Evolutionary conservation across 2,888 invertebrate species (phyloP).

Genomic region (Acrocyrtus sp.): DNA sequence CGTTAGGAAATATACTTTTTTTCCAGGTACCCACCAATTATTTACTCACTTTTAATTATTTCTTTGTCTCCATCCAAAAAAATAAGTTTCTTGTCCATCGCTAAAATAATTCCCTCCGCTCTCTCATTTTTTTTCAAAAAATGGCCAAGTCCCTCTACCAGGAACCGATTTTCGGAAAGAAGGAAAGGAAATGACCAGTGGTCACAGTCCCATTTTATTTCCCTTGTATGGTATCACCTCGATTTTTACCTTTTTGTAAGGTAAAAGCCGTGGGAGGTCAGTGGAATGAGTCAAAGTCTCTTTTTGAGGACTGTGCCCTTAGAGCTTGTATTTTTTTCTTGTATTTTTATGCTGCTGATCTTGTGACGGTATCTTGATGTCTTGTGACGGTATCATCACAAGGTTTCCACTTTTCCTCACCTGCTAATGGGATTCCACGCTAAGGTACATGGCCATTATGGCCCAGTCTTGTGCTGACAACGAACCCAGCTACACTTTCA

Average conservation of each 20-base stretch:
- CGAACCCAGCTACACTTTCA: no score
- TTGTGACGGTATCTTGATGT: no score
- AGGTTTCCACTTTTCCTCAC: constrained; percentile 49
- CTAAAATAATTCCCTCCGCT: no score
- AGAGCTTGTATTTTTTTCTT: constrained; percentile 24
- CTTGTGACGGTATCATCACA: constrained; percentile 51
- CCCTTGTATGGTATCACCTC: constrained; percentile 28
- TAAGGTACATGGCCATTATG: constrained; percentile 26
- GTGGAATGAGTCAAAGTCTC: constrained; percentile 42
- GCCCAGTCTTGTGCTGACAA: constrained; percentile 42
- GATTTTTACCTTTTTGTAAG: no score
- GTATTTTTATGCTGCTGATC: constrained; percentile 43
- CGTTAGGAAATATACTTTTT: no score
- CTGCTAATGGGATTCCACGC: constrained; percentile 50
- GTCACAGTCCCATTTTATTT: constrained; percentile 42
- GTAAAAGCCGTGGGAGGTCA: constrained; percentile 47
- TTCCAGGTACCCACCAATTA: constrained; percentile 55
- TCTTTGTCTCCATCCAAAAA: constrained; percentile 52
- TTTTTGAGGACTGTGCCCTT: constrained; percentile 43
- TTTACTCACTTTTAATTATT: constrained; percentile 58
- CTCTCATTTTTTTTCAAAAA: no score
- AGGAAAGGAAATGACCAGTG: constrained; percentile 33
- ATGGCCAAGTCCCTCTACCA: no score
- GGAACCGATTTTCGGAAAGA: constrained; percentile 29
- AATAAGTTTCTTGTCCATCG: no score